Evolutionary conservation across 2,113 vertebrate genomes (phyloP).

Genomic region (Dipodomys stephensi): DNA sequence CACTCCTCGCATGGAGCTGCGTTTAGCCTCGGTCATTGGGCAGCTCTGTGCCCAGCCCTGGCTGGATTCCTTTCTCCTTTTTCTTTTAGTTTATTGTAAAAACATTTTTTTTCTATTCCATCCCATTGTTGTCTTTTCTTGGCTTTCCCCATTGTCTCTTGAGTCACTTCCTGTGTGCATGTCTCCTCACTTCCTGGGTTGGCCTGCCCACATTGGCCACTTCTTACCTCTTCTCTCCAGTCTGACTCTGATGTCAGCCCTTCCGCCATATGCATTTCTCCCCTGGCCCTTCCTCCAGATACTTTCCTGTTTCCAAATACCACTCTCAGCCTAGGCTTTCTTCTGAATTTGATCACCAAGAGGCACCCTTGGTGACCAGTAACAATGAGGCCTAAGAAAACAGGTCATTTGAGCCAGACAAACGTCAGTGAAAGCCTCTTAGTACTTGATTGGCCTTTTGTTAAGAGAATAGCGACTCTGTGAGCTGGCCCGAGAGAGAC

Average conservation of each 20-base stretch:
- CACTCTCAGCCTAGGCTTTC: slow-evolving; percentile 4
- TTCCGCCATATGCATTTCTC: neutral
- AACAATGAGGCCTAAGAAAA: slow-evolving; percentile 81
- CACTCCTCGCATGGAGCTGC: fast-evolving
- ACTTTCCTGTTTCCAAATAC: neutral
- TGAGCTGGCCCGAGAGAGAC: slow-evolving; percentile 45
- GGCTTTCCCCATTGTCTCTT: neutral
- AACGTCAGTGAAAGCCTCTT: slow-evolving; percentile 68
- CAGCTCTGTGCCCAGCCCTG: neutral
- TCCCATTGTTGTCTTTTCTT: neutral
- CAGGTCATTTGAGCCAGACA: slow-evolving; percentile 70
- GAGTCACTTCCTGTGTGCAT: fast-evolving
- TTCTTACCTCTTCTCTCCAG: neutral
- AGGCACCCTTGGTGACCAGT: neutral
- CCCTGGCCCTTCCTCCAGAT: neutral
- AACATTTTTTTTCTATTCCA: no score
- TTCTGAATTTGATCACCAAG: slow-evolving; percentile 51
- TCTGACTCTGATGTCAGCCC: fast-evolving
- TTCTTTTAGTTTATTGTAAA: no score
- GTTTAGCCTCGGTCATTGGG: neutral
- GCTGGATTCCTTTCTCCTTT: neutral
- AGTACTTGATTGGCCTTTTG: slow-evolving; percentile 73
- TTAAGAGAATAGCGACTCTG: slow-evolving; percentile 70
- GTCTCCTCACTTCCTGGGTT: neutral
- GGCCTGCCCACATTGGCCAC: fast-evolving